Base-by-base conservation (phyloP, 2,797 vertebrate species). In the Myotis pilosus region DNA sequence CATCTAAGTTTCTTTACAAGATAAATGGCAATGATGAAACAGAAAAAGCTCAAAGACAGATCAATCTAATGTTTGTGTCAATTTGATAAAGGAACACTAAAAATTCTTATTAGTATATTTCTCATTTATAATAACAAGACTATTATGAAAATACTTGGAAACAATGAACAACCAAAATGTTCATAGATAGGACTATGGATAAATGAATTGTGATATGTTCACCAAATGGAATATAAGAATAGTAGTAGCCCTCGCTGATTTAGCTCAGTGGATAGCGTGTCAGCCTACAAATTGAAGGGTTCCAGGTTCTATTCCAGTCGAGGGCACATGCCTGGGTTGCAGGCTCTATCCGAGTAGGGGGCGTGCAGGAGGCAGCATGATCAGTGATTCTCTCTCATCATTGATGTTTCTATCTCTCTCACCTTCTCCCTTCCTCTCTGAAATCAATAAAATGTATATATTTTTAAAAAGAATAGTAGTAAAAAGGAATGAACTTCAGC, bases 81-180 rank as follows among this genome's bases (percentile, higher is more conserved):
- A 88, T 47, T 71, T 90, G 91, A 85, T 89, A 92, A 75, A 88
- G 79, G 88, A 91, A 94, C 30, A 83, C 19, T 83, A 69, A 92
- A 92, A 85, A 87, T 78, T 36, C 85, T 85, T 79, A 72, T 64
- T 62, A 92, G 53, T 79, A 60, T 89, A 89, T 78, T 94, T 95
- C 60, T 92, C 38, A 92, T 76, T 62, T 92, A 38, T 38, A 28
- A 75, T 92, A 83, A 83, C n/a, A 90, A 94, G 41, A 91, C 30
- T 88, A 87, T 94, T 81, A 72, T 66, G 16, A 51, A 86, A 92
- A 92, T 2, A 71, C 12, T 33, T 47, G 47, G 80, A 79, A 91
- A 91, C 22, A 89, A 93, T 33, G 79, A 95, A 88, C 62, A 53
- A 41, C 38, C 55, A 60, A 91, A 94, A 71, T 83, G 44, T 66